These are phyloP conservation scores for Plutella xylostella DNA, from an alignment of 2,888 invertebrate genomes.

Conservation along the genomic window DNA sequence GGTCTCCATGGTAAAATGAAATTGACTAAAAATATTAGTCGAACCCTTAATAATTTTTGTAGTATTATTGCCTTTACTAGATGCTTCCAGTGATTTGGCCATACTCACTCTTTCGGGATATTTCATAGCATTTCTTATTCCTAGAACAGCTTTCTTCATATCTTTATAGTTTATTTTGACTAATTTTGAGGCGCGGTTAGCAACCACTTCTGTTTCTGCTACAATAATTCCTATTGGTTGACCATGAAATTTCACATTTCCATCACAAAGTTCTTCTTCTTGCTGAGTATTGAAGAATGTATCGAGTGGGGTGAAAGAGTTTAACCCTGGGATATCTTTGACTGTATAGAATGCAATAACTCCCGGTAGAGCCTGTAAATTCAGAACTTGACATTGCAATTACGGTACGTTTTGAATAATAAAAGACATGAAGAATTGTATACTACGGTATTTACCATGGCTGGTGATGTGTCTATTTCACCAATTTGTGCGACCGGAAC, in stretches of 20 bases:
- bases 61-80: slow-evolving; percentile 37
- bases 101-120: slow-evolving; percentile 1
- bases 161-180: slow-evolving; percentile 65
- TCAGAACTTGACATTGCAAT: not conserved
- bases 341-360: slow-evolving; percentile 72
- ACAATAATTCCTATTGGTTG: slow-evolving; percentile 57
- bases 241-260: slow-evolving; percentile 31
- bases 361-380: slow-evolving; percentile 67
- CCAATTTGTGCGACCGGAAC: slow-evolving; percentile 65
- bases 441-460: slow-evolving; percentile 60
- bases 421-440: not conserved
- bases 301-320: slow-evolving; percentile 57
- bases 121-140: slow-evolving; percentile 26
- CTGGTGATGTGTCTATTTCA: slow-evolving; percentile 67
- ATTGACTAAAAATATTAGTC: slow-evolving; percentile 69
- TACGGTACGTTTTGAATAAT: not conserved
- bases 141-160: slow-evolving; percentile 32
- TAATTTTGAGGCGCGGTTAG: slow-evolving; percentile 64
- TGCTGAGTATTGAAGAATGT: slow-evolving; percentile 19
- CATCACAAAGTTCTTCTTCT: slow-evolving; percentile 52
- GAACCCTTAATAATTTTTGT: slow-evolving; percentile 56
- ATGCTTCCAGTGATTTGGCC: slow-evolving; percentile 20
- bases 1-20: slow-evolving; percentile 80
- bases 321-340: slow-evolving; percentile 75
- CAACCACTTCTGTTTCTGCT: slow-evolving; percentile 63